Percentiles rank a stretch among this genome's conserved stretches.
Conservation (phyloP, 2,797 vertebrate genomes). For the Sus cebifrons region DNA sequence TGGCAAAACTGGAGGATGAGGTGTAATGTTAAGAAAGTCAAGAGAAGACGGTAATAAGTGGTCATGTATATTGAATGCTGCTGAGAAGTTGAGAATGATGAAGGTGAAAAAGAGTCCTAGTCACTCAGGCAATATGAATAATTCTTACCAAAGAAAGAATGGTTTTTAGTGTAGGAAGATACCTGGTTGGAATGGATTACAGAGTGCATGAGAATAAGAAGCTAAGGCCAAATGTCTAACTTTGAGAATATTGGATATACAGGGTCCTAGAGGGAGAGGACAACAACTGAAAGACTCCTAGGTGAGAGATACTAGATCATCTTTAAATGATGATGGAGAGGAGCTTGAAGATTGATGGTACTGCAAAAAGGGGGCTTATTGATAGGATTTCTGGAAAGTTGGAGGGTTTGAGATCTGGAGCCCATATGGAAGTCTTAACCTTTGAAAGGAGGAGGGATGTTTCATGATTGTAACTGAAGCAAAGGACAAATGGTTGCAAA, state of each 20-base stretch:
- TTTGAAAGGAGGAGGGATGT: conserved; percentile 31
- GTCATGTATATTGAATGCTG: not conserved
- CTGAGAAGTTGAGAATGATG: not conserved
- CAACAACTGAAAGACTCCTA: not conserved
- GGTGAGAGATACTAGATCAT: not conserved
- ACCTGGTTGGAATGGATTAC: not conserved
- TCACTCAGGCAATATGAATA: not conserved
- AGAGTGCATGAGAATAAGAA: not conserved
- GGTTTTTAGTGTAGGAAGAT: not conserved
- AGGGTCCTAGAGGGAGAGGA: not conserved
- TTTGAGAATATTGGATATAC: not conserved
- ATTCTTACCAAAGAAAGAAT: conserved; percentile 12
- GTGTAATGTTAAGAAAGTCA: not conserved
- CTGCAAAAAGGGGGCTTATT: not conserved
- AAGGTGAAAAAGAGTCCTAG: not conserved
- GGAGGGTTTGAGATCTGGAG: not conserved
- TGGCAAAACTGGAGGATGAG: not conserved
- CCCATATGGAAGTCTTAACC: not conserved
- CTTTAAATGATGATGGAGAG: not conserved
- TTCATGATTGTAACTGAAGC: conserved; percentile 38
- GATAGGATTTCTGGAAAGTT: not conserved
- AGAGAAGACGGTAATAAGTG: not conserved
- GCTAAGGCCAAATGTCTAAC: not conserved
- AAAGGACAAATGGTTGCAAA: not conserved
- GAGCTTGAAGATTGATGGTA: not conserved